These are phyloP conservation scores for Hippocampus barbouri DNA, from an alignment of 2,113 vertebrate genomes.

Conservation along the genomic window DNA sequence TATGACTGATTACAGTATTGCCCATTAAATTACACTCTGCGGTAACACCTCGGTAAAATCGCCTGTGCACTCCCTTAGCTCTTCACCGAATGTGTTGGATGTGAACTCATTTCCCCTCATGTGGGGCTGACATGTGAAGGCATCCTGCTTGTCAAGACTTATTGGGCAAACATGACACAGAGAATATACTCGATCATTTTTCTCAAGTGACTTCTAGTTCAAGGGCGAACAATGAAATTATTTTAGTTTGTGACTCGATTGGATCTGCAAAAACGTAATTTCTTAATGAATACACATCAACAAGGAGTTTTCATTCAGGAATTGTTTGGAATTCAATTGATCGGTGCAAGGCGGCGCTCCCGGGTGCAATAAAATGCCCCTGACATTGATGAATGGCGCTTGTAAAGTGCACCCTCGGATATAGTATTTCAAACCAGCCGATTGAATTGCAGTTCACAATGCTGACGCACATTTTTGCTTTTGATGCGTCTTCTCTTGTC, in stretches of 20 bases:
- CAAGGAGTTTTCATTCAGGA: constrained; percentile 42
- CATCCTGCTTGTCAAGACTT: constrained; percentile 23
- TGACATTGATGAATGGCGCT: constrained; percentile 55
- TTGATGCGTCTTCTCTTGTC: constrained; percentile 24
- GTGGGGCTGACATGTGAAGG: constrained; percentile 20
- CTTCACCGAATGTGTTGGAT: constrained; percentile 16
- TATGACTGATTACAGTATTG: neutral
- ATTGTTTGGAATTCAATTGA: constrained; percentile 47
- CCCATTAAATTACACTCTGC: neutral
- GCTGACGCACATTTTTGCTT: neutral
- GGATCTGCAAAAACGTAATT: constrained; percentile 9
- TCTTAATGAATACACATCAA: constrained; percentile 26
- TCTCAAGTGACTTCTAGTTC: neutral
- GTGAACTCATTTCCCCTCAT: constrained; percentile 39
- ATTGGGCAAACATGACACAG: constrained; percentile 1
- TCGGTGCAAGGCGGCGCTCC: constrained; percentile 2
- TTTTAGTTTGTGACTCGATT: constrained; percentile 5
- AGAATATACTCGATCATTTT: neutral
- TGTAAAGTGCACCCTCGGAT: constrained; percentile 21
- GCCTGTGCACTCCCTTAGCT: constrained; percentile 19
- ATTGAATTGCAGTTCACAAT: constrained; percentile 35
- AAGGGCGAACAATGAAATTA: constrained; percentile 3
- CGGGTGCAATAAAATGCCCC: constrained; percentile 24
- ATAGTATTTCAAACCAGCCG: constrained; percentile 33
- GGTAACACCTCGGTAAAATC: constrained; percentile 39